Evolutionary conservation across 2,888 invertebrate genomes (phyloP).

Genomic region (Sphaerophoria rueppellii): DNA sequence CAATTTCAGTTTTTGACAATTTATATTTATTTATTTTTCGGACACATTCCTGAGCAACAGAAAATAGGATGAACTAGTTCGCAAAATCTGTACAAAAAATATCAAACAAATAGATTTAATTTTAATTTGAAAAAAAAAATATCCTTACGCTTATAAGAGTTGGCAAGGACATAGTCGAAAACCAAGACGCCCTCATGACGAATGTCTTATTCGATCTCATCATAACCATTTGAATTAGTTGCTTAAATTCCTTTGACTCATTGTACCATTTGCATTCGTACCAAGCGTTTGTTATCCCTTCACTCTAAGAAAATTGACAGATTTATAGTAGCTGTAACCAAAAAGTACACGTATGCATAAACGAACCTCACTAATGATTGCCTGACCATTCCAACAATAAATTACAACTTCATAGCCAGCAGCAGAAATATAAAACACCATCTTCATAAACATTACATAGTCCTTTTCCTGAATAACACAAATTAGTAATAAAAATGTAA

Average conservation of each 20-base stretch:
- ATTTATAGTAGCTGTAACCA: too few relatives aligned
- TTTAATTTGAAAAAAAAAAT: background rate
- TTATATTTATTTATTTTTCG: too few relatives aligned
- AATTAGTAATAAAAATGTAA: background rate
- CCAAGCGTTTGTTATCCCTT: slow-evolving; percentile 76
- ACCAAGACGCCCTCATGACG: slow-evolving; percentile 78
- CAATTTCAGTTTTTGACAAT: too few relatives aligned
- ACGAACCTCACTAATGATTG: slow-evolving; percentile 10
- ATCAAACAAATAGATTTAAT: background rate
- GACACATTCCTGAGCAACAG: slow-evolving; percentile 77
- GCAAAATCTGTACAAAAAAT: slow-evolving; percentile 76
- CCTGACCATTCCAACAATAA: slow-evolving; percentile 79
- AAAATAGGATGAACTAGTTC: slow-evolving; percentile 79
- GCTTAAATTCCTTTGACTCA: slow-evolving; percentile 76
- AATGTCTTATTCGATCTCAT: slow-evolving; percentile 77
- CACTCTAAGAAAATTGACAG: slow-evolving; percentile 69
- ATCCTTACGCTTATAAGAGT: slow-evolving; percentile 78
- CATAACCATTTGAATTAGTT: slow-evolving; percentile 78
- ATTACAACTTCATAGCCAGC: slow-evolving; percentile 77
- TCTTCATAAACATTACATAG: slow-evolving; percentile 58
- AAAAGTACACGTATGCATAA: too few relatives aligned
- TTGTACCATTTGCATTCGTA: slow-evolving; percentile 78
- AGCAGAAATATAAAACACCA: slow-evolving; percentile 78
- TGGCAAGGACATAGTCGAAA: slow-evolving; percentile 78
- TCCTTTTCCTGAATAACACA: slow-evolving; percentile 32